These are phyloP conservation scores for Alloscopus bannaensis DNA, from an alignment of 2,888 invertebrate genomes.

Conservation along the genomic window DNA sequence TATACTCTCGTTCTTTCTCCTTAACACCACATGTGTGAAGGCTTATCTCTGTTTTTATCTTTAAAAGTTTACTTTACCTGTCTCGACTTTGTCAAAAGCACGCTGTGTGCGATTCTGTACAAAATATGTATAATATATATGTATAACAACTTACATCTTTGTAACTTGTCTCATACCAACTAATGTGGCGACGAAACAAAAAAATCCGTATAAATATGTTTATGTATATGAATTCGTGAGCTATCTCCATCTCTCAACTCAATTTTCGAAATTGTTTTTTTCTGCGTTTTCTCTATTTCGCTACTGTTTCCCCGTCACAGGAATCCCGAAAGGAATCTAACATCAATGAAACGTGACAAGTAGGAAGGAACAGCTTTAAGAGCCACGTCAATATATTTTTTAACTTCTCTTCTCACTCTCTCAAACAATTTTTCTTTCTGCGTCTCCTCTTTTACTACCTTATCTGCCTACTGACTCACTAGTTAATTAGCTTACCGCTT, in stretches of 20 bases:
- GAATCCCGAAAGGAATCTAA: constrained; percentile 1
- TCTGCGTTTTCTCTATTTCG: background rate
- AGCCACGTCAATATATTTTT: constrained; percentile 1
- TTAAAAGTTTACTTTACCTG: background rate
- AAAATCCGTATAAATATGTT: background rate
- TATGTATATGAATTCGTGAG: background rate
- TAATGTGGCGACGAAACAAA: no score
- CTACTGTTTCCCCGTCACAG: background rate
- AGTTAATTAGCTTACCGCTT: constrained; percentile 4
- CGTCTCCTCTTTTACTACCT: background rate
- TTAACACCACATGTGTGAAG: no score
- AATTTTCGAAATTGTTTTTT: constrained; percentile 1
- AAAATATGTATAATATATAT: no score
- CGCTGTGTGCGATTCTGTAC: background rate
- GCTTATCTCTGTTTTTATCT: no score
- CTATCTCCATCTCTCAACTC: background rate
- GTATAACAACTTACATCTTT: no score
- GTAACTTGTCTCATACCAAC: no score
- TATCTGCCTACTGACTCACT: background rate
- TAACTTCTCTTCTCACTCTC: background rate
- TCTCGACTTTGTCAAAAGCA: background rate
- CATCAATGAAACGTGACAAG: constrained; percentile 31
- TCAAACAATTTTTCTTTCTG: background rate
- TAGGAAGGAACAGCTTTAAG: constrained; percentile 21
- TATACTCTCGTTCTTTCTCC: background rate